These are phyloP conservation scores for Phocides pigmalion DNA, from an alignment of 1,140 invertebrate species.

Conservation along the genomic window DNA sequence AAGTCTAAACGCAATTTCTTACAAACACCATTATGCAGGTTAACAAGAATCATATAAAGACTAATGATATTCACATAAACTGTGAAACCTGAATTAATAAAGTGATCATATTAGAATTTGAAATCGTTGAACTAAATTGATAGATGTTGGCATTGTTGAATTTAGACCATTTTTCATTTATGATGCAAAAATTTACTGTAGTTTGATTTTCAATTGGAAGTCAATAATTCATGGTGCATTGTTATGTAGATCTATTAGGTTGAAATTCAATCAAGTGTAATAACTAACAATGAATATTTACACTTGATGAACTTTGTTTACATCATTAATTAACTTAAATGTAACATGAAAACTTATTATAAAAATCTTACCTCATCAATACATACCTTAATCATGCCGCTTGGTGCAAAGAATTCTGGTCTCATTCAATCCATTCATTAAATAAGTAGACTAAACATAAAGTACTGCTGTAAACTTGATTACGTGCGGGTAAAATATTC, in stretches of 20 bases:
- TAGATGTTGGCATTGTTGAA: constrained; percentile 1
- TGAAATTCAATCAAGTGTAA: not conserved
- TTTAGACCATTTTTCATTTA: constrained; percentile 4
- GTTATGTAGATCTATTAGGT: not conserved
- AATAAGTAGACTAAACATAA: too few relatives aligned
- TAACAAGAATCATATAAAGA: not conserved
- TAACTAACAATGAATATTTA: not conserved
- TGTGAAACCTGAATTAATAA: not conserved
- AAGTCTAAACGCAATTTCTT: not conserved
- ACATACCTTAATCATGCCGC: too few relatives aligned
- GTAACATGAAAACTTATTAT: too few relatives aligned
- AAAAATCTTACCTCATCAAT: too few relatives aligned
- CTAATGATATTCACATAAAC: not conserved
- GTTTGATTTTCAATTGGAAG: not conserved
- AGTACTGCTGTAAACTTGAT: too few relatives aligned
- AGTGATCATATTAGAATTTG: not conserved
- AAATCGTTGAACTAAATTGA: not conserved
- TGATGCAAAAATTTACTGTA: not conserved
- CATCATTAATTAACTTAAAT: too few relatives aligned
- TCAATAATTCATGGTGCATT: not conserved
- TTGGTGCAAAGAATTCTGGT: too few relatives aligned
- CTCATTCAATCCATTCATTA: too few relatives aligned
- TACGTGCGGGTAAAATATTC: too few relatives aligned
- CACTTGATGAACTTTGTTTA: too few relatives aligned
- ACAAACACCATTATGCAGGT: not conserved